Evolutionary conservation across 1,140 invertebrate genomes (phyloP).

Genomic region (Leptestheria dahalacensis): DNA sequence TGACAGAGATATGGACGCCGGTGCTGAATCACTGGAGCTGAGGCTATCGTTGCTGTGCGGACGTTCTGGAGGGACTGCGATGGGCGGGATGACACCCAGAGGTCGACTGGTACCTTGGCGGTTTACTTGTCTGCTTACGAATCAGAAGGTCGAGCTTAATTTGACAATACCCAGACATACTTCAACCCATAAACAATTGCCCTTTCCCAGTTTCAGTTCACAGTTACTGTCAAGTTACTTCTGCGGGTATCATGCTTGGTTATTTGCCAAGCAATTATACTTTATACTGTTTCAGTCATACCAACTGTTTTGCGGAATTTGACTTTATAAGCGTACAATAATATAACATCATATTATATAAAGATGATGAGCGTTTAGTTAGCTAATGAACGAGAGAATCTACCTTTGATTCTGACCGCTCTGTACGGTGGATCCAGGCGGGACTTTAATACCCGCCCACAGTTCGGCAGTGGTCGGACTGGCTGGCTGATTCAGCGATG

Average conservation of each 20-base stretch:
- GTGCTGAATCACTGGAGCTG: constrained; percentile 54
- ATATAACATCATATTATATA: not conserved
- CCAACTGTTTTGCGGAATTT: too few relatives aligned
- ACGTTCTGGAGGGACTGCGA: constrained; percentile 3
- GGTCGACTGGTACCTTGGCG: not conserved
- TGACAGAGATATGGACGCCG: constrained; percentile 27
- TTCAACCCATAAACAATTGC: too few relatives aligned
- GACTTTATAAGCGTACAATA: not conserved
- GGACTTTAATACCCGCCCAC: constrained; percentile 9
- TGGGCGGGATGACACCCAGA: constrained; percentile 2
- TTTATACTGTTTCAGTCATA: too few relatives aligned
- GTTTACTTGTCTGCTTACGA: not conserved
- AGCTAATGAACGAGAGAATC: not conserved
- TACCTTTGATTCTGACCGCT: constrained; percentile 6
- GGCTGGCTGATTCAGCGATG: not conserved
- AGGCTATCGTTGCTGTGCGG: constrained; percentile 31
- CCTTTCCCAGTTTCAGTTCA: too few relatives aligned
- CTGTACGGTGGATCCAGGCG: not conserved
- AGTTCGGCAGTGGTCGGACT: constrained; percentile 15
- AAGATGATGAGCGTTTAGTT: not conserved
- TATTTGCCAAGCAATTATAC: too few relatives aligned
- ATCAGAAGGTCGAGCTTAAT: too few relatives aligned
- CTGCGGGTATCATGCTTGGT: too few relatives aligned
- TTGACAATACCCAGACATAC: too few relatives aligned
- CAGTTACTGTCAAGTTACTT: too few relatives aligned